Conservation (phyloP, 2,113 vertebrate species). For the Heterotis niloticus region DNA sequence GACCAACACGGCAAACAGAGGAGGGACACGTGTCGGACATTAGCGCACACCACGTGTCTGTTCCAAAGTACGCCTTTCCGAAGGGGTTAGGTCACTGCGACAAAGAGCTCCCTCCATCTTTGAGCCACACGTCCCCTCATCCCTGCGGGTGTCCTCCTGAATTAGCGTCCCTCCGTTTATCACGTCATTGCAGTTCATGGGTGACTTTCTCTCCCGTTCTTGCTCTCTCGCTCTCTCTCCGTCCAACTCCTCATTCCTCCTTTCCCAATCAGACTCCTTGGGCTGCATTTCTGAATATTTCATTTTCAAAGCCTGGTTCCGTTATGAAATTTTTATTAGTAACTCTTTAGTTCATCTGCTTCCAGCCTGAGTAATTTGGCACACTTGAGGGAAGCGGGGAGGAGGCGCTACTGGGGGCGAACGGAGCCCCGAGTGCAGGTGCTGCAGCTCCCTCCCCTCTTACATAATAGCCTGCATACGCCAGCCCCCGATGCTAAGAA, state of each 20-base stretch:
- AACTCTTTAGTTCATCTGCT: constrained; percentile 18
- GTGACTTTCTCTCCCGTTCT: background rate
- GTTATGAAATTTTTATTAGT: constrained; percentile 29
- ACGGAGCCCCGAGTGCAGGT: background rate
- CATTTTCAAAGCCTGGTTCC: constrained; percentile 24
- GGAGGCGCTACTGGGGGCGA: background rate
- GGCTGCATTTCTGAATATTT: constrained; percentile 26
- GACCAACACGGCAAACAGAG: background rate
- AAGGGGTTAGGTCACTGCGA: background rate
- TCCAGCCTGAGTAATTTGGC: constrained; percentile 4
- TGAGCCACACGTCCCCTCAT: background rate
- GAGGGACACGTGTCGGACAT: background rate
- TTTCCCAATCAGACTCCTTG: constrained; percentile 13
- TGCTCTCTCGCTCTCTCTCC: too few relatives aligned
- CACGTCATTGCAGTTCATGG: background rate
- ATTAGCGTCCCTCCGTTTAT: background rate
- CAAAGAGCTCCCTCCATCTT: background rate
- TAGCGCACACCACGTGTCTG: background rate
- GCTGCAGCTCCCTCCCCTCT: too few relatives aligned
- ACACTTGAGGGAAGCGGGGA: background rate
- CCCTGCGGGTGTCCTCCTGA: background rate
- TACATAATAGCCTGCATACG: too few relatives aligned
- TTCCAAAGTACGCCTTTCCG: background rate
- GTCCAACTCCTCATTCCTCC: too few relatives aligned
- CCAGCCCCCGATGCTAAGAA: too few relatives aligned